phyloP scores from a whole-genome alignment of 1,140 invertebrate species.

The Calliphora vicina region DNA sequence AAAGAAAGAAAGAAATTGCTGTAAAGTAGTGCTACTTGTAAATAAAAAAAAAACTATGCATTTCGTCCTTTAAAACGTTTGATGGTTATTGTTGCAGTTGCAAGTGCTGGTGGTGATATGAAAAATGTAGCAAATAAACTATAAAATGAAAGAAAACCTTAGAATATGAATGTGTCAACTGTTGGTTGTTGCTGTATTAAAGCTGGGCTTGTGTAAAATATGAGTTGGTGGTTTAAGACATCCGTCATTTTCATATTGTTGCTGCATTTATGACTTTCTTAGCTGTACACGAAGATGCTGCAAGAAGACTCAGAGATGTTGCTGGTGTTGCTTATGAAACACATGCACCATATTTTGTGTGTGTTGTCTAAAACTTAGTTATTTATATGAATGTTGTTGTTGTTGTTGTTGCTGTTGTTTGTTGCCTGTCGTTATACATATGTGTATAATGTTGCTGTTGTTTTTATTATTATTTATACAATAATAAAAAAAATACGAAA shows the following conservation, averaged over 20 bases:
- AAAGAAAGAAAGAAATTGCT: too few relatives aligned
- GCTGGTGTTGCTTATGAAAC: neutral
- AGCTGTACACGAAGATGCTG: slow-evolving; percentile 36
- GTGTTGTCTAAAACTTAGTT: neutral
- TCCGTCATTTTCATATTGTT: slow-evolving; percentile 14
- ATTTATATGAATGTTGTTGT: neutral
- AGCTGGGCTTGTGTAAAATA: neutral
- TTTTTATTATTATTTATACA: too few relatives aligned
- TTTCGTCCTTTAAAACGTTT: neutral
- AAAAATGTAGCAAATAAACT: neutral
- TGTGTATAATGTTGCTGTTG: neutral
- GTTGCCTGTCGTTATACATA: neutral
- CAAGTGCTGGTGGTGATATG: neutral
- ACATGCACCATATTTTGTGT: neutral
- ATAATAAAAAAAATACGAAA: neutral
- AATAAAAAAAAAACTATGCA: neutral
- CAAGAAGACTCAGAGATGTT: neutral
- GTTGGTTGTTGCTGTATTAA: neutral
- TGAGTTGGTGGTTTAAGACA: neutral
- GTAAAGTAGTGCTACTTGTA: neutral
- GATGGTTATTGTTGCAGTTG: too few relatives aligned
- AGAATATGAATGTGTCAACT: neutral
- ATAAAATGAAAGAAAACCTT: too few relatives aligned
- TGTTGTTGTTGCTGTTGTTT: neutral
- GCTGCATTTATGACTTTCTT: slow-evolving; percentile 37